Conservation (phyloP, 2,888 invertebrate genomes). For the Myathropa florea region DNA sequence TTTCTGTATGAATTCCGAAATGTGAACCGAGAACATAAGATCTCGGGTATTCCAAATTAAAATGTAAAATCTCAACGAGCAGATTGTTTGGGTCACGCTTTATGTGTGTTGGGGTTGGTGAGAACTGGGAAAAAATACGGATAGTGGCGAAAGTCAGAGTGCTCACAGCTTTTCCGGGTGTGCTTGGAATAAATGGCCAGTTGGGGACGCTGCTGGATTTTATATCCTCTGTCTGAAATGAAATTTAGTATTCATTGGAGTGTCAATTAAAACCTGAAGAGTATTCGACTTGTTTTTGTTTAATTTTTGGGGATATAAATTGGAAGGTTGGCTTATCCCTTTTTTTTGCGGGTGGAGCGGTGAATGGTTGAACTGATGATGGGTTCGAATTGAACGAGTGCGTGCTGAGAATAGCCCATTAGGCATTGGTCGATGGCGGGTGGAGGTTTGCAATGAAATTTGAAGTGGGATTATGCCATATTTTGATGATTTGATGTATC, state of each 20-base stretch:
- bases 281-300: slow-evolving; percentile 24
- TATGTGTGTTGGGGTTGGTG: slow-evolving; percentile 53
- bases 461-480: not conserved
- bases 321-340: slow-evolving; percentile 35
- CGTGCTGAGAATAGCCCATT: slow-evolving; percentile 10
- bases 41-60: slow-evolving; percentile 53
- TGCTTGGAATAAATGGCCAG: slow-evolving; percentile 19
- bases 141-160: not conserved
- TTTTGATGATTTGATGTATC: not conserved
- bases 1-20: slow-evolving; percentile 40
- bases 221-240: slow-evolving; percentile 27
- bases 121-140: slow-evolving; percentile 8
- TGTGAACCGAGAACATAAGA: slow-evolving; percentile 48
- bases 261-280: slow-evolving; percentile 55
- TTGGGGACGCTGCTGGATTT: slow-evolving; percentile 33
- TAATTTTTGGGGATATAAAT: slow-evolving; percentile 27
- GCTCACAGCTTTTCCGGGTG: slow-evolving; percentile 3
- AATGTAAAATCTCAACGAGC: slow-evolving; percentile 66
- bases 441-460: not conserved
- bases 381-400: not conserved
- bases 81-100: slow-evolving; percentile 65
- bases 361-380: not conserved
- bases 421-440: not conserved
- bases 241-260: slow-evolving; percentile 49
- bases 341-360: not conserved